Base-by-base conservation (phyloP, 1,140 invertebrate species). In the Bombus superbus region DNA sequence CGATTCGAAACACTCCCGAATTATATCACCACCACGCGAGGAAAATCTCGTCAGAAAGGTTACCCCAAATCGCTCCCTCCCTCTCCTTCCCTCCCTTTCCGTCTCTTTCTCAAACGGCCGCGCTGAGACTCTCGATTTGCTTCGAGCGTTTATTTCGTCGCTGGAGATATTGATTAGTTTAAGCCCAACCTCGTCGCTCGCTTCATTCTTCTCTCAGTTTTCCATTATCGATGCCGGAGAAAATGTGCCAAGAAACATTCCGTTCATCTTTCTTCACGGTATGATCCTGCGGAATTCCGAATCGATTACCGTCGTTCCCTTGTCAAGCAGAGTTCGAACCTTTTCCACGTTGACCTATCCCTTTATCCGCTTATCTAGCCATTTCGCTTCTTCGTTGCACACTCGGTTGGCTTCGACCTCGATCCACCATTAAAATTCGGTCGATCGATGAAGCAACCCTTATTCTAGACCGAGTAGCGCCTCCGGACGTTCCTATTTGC, bases 381-480 rank as follows among this genome's bases (percentile, higher is more conserved):
- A 40, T 44, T 77, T 64, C 66, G 32, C 28, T 64, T 53, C n/a
- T 84, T 40, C 62, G 64, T 53, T 76, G 75, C 79, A 85, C 83
- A 87, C 74, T 89, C 79, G 22, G 83, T 88, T 86, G 68, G 84
- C 78, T 92, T 90, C 90, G 90, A 90, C 90, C 87, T 92, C 88
- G 88, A 91, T 91, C 81, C 77, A 81, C 38, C 79, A 73, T 88
- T 80, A 79, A 92, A 91, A 92, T 91, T 91, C 85, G 85, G 88
- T 88, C 90, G 83, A 83, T 89, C 83, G 89, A 92, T 92, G 81
- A 85, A 91, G 87, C 85, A 91, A 91, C 89, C 89, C 87, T 80
- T 75, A 81, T 88, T 86, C 81, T 86, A 91, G 88, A 81, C 85
- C 73, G 75, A 77, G 18, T 53, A 71, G 47, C 64, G 42, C 75